A percentile compares a stretch with the other conserved stretches of the same genome.
Conservation (phyloP, 2,797 vertebrate species). For the Hephaestus fuliginosus region DNA sequence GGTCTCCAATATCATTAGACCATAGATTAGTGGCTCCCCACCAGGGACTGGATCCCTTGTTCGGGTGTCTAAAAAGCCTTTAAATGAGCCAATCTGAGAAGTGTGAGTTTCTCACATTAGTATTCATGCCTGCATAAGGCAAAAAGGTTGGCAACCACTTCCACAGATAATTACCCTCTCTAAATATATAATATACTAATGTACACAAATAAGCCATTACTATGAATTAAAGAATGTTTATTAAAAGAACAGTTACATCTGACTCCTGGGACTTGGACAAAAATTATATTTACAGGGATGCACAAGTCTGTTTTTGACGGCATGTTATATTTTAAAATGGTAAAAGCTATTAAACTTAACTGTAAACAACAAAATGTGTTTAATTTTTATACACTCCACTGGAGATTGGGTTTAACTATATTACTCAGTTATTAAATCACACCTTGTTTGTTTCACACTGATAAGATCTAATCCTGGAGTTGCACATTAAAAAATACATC, state of each 20-base stretch:
- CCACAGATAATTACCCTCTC: not conserved
- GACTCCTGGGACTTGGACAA: not conserved
- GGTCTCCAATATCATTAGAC: not conserved
- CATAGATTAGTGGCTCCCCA: not conserved
- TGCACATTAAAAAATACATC: not conserved
- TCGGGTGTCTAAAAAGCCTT: not conserved
- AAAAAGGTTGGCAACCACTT: not conserved
- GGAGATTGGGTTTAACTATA: not conserved
- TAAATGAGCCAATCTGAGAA: not conserved
- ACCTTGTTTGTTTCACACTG: not conserved
- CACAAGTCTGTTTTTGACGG: not conserved
- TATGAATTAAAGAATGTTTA: slow-evolving; percentile 38
- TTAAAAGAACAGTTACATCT: slow-evolving; percentile 44
- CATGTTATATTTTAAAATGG: not conserved
- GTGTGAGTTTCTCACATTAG: no score
- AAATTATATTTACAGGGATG: slow-evolving; percentile 43
- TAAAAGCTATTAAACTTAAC: not conserved
- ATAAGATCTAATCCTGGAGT: not conserved
- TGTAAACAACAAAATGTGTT: not conserved
- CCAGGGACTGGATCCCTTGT: no score
- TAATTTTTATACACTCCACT: not conserved
- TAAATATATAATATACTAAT: slow-evolving; percentile 7
- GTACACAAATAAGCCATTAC: slow-evolving; percentile 14
- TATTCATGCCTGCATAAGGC: not conserved
- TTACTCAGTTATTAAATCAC: no score